Percentiles rank a stretch among this genome's conserved stretches.
These are phyloP conservation scores for Ascaphus truei DNA, from an alignment of 2,113 vertebrate genomes.

Conservation along the genomic window DNA sequence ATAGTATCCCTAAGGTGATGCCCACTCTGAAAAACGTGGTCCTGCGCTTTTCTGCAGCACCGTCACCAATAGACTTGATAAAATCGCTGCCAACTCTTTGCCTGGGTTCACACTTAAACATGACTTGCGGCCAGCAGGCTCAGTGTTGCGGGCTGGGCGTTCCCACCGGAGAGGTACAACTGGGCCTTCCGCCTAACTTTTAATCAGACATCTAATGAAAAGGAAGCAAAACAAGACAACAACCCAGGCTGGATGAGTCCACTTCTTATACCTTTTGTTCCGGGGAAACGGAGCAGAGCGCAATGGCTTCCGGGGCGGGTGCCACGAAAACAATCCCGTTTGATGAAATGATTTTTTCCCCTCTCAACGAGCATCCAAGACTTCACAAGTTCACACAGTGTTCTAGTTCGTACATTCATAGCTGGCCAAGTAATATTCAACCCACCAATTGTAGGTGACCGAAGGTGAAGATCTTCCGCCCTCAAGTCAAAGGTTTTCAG, in stretches of 20 bases:
- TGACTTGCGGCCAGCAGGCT: neutral
- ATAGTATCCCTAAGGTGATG: slow-evolving; percentile 25
- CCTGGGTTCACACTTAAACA: slow-evolving; percentile 33
- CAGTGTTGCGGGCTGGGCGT: neutral
- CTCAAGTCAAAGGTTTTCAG: no score
- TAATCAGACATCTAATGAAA: slow-evolving; percentile 12
- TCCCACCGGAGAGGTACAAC: neutral
- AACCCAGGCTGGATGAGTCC: neutral
- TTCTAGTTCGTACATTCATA: no score
- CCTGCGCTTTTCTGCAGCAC: slow-evolving; percentile 22
- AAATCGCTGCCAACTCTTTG: slow-evolving; percentile 26
- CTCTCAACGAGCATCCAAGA: no score
- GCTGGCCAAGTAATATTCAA: no score
- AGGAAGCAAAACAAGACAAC: neutral
- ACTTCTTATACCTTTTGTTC: no score
- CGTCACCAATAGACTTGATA: slow-evolving; percentile 29
- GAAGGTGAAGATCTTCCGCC: no score
- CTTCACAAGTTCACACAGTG: no score
- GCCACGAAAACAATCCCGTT: no score
- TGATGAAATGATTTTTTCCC: no score
- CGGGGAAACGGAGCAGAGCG: no score
- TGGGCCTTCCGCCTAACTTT: neutral
- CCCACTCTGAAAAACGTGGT: slow-evolving; percentile 32
- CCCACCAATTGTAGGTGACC: no score
- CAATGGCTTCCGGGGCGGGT: no score